Conservation (phyloP, 2,113 vertebrate species). For the Tringa solitaria region DNA sequence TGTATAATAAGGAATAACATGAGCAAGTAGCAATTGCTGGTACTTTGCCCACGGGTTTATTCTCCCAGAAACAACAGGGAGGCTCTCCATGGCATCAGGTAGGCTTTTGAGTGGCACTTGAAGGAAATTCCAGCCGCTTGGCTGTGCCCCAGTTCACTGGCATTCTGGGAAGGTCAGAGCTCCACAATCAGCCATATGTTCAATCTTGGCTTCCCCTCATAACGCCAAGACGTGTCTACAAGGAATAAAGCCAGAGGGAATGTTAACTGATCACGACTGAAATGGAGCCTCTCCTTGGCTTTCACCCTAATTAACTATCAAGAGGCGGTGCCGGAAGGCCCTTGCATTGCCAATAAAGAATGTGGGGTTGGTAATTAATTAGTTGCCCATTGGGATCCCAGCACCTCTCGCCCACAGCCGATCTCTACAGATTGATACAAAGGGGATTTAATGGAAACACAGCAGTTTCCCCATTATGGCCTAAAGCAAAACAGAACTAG, state of each 20-base stretch:
- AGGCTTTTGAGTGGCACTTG: neutral
- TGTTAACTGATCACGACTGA: neutral
- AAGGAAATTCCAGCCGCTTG: neutral
- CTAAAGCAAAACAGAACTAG: neutral
- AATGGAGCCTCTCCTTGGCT: neutral
- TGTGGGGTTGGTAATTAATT: constrained; percentile 13
- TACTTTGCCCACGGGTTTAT: neutral
- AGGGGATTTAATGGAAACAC: neutral
- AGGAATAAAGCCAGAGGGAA: constrained; percentile 41
- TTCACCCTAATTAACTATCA: constrained; percentile 13
- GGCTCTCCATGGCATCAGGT: neutral
- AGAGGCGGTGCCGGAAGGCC: neutral
- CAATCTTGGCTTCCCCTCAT: constrained; percentile 1
- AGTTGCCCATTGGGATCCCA: neutral
- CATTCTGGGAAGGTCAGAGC: constrained; percentile 1
- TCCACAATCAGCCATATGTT: constrained; percentile 50
- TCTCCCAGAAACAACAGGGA: neutral
- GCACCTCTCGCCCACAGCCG: neutral
- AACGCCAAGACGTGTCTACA: constrained; percentile 13
- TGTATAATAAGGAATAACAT: neutral
- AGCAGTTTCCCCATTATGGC: neutral
- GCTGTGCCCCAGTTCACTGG: neutral
- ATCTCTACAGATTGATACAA: neutral
- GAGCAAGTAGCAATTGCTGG: neutral
- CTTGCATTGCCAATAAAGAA: neutral